Percentiles rank a stretch among this genome's conserved stretches.
Evolutionary conservation across 2,797 vertebrate genomes (phyloP).

Genomic region (Cossypha polioptera): DNA sequence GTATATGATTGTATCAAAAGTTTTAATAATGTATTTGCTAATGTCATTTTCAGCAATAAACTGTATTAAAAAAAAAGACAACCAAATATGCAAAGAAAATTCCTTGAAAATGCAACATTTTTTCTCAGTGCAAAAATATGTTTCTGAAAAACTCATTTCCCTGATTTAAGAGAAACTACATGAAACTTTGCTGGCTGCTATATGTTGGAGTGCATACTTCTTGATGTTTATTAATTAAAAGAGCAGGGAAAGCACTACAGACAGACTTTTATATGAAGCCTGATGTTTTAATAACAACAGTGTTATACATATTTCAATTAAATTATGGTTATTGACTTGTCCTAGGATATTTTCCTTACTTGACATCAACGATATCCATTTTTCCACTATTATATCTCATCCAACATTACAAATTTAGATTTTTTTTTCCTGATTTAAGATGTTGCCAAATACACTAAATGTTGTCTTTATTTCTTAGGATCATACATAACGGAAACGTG

Average conservation of each 20-base stretch:
- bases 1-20: not conserved
- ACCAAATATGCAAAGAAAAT: not conserved
- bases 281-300: not conserved
- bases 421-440: not conserved
- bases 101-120: not conserved
- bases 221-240: not conserved
- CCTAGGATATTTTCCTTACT: not conserved
- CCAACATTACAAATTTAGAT: not conserved
- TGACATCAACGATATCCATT: not conserved
- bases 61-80: not conserved
- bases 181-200: not conserved
- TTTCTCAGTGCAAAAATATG: not conserved
- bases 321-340: not conserved
- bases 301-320: not conserved
- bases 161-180: not conserved
- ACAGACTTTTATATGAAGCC: not conserved
- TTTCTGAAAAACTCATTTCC: not conserved
- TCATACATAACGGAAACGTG: not conserved
- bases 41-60: not conserved
- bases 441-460: not conserved
- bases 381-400: not conserved
- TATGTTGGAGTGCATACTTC: not conserved
- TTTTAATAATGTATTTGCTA: not conserved
- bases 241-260: not conserved
- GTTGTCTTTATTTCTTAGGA: not conserved